These are phyloP conservation scores for Phorcus lineatus DNA, from an alignment of 2,888 invertebrate species.

Conservation along the genomic window DNA sequence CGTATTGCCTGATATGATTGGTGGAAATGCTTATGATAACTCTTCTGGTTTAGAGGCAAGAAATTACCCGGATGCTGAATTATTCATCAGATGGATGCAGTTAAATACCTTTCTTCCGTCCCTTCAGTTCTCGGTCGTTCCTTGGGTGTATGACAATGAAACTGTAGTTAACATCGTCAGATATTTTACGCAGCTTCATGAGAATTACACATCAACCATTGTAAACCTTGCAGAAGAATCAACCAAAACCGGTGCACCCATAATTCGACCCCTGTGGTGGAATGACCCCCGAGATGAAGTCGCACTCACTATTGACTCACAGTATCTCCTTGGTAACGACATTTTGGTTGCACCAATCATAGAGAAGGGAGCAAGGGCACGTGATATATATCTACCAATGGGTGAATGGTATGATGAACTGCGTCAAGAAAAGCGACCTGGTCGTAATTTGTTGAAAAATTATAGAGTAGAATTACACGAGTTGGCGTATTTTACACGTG, in stretches of 20 bases:
- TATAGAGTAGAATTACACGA: conserved; percentile 54
- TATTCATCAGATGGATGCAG: conserved; percentile 88
- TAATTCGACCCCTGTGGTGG: conserved; percentile 92
- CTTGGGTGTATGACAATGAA: conserved; percentile 76
- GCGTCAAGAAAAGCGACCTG: conserved; percentile 33
- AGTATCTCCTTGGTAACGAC: conserved; percentile 71
- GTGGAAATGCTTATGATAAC: conserved; percentile 69
- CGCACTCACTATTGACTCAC: conserved; percentile 86
- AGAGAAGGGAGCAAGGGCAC: conserved; percentile 58
- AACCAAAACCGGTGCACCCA: conserved; percentile 80
- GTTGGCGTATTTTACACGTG: conserved; percentile 53
- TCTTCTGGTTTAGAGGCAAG: conserved; percentile 24
- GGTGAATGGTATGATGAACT: conserved; percentile 59
- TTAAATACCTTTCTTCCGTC: conserved; percentile 93
- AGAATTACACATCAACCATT: conserved; percentile 53
- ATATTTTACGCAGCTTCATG: conserved; percentile 58
- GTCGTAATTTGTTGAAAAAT: conserved; percentile 50
- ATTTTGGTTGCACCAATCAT: conserved; percentile 73
- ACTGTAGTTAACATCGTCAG: conserved; percentile 51
- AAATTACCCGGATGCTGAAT: conserved; percentile 65
- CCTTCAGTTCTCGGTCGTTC: conserved; percentile 85
- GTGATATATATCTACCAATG: conserved; percentile 66
- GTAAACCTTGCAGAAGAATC: conserved; percentile 59
- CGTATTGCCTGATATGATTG: conserved; percentile 91
- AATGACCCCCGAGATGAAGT: conserved; percentile 89